These are phyloP conservation scores for Drosophila subpulchrella DNA, from an alignment of 1,140 invertebrate genomes.

Conservation along the genomic window DNA sequence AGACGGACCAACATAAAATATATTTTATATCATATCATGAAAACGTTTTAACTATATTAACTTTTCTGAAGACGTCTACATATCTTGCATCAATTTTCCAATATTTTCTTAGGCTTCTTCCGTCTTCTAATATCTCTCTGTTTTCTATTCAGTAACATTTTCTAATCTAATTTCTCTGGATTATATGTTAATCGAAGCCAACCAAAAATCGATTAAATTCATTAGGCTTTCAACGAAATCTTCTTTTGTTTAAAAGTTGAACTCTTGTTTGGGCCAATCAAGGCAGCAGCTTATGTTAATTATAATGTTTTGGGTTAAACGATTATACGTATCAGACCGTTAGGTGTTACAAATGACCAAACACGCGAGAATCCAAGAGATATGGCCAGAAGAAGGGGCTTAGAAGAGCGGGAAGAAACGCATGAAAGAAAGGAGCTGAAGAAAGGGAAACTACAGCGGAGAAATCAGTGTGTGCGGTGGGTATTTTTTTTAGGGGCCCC, in stretches of 20 bases:
- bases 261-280: constrained; percentile 14
- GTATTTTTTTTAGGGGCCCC: constrained; percentile 41
- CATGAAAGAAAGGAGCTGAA: background rate
- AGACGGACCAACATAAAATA: background rate
- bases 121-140: no score
- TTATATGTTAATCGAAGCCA: background rate
- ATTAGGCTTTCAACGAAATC: constrained; percentile 12
- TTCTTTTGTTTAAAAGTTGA: background rate
- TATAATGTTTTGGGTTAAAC: constrained; percentile 60
- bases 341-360: constrained; percentile 78
- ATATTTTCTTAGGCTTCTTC: no score
- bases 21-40: no score
- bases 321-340: constrained; percentile 74
- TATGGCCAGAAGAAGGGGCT: background rate
- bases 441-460: background rate
- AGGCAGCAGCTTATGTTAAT: constrained; percentile 56
- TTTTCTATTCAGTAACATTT: no score
- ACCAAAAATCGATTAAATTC: constrained; percentile 11
- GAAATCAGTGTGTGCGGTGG: constrained; percentile 35
- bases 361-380: constrained; percentile 41
- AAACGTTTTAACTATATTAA: no score
- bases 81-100: no score
- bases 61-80: no score
- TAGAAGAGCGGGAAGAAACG: background rate
- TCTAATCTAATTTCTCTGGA: background rate